Evolutionary conservation across 2,113 vertebrate genomes (phyloP).

Genomic region (Ceuthmochares aereus): DNA sequence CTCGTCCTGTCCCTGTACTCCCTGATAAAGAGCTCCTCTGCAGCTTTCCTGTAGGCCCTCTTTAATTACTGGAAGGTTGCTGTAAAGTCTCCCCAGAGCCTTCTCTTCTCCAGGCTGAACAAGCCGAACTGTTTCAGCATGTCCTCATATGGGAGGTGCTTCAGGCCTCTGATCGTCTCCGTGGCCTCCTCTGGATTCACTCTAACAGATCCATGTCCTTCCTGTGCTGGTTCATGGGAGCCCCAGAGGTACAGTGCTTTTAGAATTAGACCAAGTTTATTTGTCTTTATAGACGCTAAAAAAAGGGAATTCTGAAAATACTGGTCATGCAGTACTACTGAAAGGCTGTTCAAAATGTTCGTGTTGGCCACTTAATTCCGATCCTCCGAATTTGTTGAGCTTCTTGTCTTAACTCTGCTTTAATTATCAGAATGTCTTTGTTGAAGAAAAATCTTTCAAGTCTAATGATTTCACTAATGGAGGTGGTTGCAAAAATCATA

Average conservation of each 20-base stretch:
- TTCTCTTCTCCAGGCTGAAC: too few species aligned
- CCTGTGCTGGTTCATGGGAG: background rate
- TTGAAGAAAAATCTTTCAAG: background rate
- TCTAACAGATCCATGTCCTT: too few species aligned
- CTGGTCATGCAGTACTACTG: background rate
- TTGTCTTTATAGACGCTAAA: background rate
- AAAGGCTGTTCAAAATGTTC: background rate
- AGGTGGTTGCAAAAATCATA: background rate
- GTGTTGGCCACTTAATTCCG: background rate
- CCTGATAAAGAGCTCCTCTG: too few species aligned
- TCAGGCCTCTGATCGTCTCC: too few species aligned
- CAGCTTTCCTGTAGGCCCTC: too few species aligned
- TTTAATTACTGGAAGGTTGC: too few species aligned
- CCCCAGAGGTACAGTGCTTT: background rate
- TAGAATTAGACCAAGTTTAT: background rate
- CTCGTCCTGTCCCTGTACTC: too few species aligned
- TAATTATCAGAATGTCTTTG: background rate
- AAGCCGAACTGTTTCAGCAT: too few species aligned
- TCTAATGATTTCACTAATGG: background rate
- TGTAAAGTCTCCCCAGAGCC: too few species aligned
- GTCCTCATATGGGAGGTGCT: too few species aligned
- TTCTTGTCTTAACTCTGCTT: background rate
- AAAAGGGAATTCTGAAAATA: background rate
- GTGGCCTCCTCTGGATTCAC: too few species aligned
- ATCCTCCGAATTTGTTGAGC: background rate